Percentiles rank a stretch among this genome's conserved stretches.
phyloP scores from a whole-genome alignment of 2,113 vertebrate genomes.

The Myrmophylax atrothorax region DNA sequence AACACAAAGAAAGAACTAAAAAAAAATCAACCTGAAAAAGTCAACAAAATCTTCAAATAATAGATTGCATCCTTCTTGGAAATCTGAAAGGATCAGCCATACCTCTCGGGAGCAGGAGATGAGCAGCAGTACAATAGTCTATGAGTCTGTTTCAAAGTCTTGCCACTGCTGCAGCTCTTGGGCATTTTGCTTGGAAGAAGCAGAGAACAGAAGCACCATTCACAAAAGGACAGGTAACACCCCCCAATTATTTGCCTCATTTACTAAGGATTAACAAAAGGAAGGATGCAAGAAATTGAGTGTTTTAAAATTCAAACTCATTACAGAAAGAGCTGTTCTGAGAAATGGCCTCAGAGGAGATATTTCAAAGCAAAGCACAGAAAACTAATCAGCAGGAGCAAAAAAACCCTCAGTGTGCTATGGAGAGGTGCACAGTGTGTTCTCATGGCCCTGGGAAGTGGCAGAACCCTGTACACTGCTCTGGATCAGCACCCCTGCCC shows the following conservation, averaged over 20 bases:
- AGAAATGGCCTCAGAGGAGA: not conserved
- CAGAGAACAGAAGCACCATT: not conserved
- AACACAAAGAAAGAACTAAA: not conserved
- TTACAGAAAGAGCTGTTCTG: conserved; percentile 16
- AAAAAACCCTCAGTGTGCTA: not conserved
- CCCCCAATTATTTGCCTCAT: not conserved
- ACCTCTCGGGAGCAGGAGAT: not conserved
- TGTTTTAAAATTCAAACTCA: conserved; percentile 17
- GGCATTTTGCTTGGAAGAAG: not conserved
- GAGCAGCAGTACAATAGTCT: not conserved
- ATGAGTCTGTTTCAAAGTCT: not conserved
- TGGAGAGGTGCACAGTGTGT: not conserved
- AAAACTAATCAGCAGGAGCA: conserved; percentile 15
- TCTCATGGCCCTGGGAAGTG: not conserved
- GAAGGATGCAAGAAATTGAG: not conserved
- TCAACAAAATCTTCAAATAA: not conserved
- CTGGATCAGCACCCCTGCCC: not conserved
- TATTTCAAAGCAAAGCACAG: not conserved
- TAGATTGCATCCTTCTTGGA: not conserved
- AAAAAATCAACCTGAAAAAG: not conserved
- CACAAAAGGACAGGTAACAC: not conserved
- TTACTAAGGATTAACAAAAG: conserved; percentile 30
- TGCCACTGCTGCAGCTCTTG: not conserved
- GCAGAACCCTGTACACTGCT: not conserved
- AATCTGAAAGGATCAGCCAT: not conserved